These are phyloP conservation scores for Petrocephalus sullivani DNA, from an alignment of 2,797 vertebrate genomes.

Conservation along the genomic window DNA sequence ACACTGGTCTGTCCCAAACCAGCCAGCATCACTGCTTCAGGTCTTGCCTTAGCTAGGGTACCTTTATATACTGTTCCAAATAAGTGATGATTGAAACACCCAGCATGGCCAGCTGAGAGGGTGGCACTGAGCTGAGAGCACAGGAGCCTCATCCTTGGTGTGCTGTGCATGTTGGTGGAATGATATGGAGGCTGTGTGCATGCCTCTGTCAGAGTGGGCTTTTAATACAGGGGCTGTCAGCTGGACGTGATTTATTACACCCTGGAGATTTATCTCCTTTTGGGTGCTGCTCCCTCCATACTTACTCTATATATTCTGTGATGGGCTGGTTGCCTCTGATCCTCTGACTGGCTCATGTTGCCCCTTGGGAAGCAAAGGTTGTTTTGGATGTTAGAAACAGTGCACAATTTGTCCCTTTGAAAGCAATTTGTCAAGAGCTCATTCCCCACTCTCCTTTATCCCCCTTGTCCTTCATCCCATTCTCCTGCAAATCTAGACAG, in stretches of 20 bases:
- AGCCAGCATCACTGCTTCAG: background rate
- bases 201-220: slow-evolving; percentile 14
- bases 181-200: background rate
- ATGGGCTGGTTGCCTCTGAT: slow-evolving; percentile 43
- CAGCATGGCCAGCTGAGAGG: background rate
- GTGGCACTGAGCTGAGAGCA: background rate
- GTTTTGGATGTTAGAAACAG: background rate
- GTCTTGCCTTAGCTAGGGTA: background rate
- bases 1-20: background rate
- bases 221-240: slow-evolving; percentile 52
- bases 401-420: background rate
- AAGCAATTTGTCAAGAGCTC: background rate
- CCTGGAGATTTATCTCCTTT: slow-evolving; percentile 57
- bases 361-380: background rate
- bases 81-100: too few species aligned
- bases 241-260: slow-evolving; percentile 59
- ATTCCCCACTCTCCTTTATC: background rate
- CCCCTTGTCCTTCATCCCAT: background rate
- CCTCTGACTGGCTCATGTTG: background rate
- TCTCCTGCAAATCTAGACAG: background rate
- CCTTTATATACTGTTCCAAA: background rate
- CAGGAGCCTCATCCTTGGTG: background rate
- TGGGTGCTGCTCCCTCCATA: slow-evolving; percentile 66
- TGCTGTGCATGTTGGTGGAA: background rate
- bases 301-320: slow-evolving; percentile 62